Evolutionary conservation across 2,888 invertebrate genomes (phyloP), one percentile per base, ranked within the genome.

Genomic region (Cosmia pyralina): DNA sequence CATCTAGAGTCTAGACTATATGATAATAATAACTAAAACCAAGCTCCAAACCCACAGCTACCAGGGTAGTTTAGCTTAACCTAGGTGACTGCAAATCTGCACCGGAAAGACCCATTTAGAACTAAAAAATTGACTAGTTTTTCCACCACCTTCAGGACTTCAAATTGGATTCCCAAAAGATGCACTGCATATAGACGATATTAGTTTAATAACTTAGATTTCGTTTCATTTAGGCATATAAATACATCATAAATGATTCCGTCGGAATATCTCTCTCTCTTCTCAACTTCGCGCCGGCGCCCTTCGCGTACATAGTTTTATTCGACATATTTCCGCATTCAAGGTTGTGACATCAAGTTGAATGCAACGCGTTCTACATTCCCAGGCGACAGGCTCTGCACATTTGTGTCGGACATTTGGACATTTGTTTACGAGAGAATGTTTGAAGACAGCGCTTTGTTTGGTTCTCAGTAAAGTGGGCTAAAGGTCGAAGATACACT

Each of bases 241-340:
- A 4, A 58, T 46, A 10, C 63, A n/a, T 10, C 10, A 38, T 0
- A 34, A n/a, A n/a, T 0, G n/a, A 59, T 0, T 38, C 0, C 8
- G 15, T 48, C 44, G 52, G 46, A 50, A 80, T 59, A 75, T 81
- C 71, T 52, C 4, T 19, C 0, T 66, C 5, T n/a, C 57, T 79
- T 84, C 70, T n/a, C 15, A 66, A 46, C 34, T 75, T 79, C 5
- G n/a, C 15, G 62, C 50, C 10, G 55, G 58, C 59, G 68, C 84
- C 81, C 84, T 81, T 81, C 81, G 38, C 71, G 53, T 66, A 66
- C 81, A 68, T 70, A 74, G 81, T 81, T 81, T 80, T 75, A 84
- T 81, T 84, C 70, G 84, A 81, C 84, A 81, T 84, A 84, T 84
- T 81, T 81, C 81, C 84, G 81, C 81, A 81, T 81, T 81, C 84